Percentiles rank a stretch among this genome's conserved stretches.
These are phyloP conservation scores for Tillus elongatus DNA, from an alignment of 2,888 invertebrate genomes.

Conservation along the genomic window DNA sequence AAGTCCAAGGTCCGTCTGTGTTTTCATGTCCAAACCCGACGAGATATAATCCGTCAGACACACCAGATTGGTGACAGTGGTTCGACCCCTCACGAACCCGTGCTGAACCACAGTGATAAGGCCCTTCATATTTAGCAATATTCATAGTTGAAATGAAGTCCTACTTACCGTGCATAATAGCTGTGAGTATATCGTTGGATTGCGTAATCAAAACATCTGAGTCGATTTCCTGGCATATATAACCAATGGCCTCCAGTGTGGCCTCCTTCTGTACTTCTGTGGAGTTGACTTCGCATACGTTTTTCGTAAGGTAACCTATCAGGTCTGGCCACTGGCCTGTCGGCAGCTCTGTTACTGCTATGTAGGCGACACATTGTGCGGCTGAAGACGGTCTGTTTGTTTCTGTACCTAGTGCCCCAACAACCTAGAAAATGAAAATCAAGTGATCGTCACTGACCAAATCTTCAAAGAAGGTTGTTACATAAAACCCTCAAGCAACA, in stretches of 20 bases:
- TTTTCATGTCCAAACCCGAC: no score
- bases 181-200: slow-evolving; percentile 94
- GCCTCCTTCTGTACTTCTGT: slow-evolving; percentile 95
- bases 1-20: no score
- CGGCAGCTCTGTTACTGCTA: slow-evolving; percentile 93
- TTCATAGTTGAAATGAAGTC: no score
- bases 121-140: no score
- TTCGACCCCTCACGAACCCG: no score
- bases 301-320: slow-evolving; percentile 76
- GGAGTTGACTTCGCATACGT: slow-evolving; percentile 77
- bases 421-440: slow-evolving; percentile 53
- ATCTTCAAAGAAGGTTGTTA: no score
- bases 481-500: no score
- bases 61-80: no score
- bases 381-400: slow-evolving; percentile 91
- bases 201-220: slow-evolving; percentile 85
- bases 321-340: slow-evolving; percentile 87
- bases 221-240: slow-evolving; percentile 97
- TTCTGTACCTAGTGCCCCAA: slow-evolving; percentile 92
- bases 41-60: no score
- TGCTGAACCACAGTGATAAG: no score
- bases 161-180: slow-evolving; percentile 99
- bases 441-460: neutral
- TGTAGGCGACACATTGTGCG: slow-evolving; percentile 98
- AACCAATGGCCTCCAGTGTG: slow-evolving; percentile 95